A percentile compares a stretch with the other conserved stretches of the same genome.
These are phyloP conservation scores for Nothoprocta pentlandii DNA, from an alignment of 2,113 vertebrate species.

Conservation along the genomic window DNA sequence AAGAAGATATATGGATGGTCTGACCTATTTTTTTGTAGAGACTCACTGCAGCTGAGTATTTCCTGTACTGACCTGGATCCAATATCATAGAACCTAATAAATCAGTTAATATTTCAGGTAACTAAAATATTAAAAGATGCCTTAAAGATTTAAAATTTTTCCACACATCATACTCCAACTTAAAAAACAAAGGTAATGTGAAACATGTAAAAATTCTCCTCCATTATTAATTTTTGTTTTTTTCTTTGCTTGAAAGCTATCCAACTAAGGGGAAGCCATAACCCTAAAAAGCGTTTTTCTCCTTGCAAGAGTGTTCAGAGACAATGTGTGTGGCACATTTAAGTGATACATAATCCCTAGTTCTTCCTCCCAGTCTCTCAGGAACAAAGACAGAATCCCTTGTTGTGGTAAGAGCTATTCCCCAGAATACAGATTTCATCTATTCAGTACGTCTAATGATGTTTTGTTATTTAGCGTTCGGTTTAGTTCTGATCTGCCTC, in stretches of 20 bases:
- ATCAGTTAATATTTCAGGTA: slow-evolving; percentile 70
- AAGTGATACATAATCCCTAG: slow-evolving; percentile 47
- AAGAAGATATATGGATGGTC: slow-evolving; percentile 54
- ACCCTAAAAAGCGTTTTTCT: slow-evolving; percentile 29
- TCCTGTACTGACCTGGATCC: slow-evolving; percentile 66
- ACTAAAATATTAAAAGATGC: slow-evolving; percentile 73
- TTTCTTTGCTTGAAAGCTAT: slow-evolving; percentile 27
- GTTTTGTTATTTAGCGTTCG: slow-evolving; percentile 7
- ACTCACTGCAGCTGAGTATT: slow-evolving; percentile 55
- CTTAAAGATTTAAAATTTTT: slow-evolving; percentile 67
- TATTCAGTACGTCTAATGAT: background rate
- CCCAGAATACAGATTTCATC: slow-evolving; percentile 31
- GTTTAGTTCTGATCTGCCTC: background rate
- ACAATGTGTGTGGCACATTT: slow-evolving; percentile 51
- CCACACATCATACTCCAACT: slow-evolving; percentile 49
- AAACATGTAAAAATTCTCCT: slow-evolving; percentile 50
- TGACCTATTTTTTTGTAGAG: slow-evolving; percentile 54
- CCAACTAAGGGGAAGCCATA: slow-evolving; percentile 30
- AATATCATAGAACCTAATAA: slow-evolving; percentile 67
- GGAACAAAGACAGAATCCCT: slow-evolving; percentile 39
- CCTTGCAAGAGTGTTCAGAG: slow-evolving; percentile 32
- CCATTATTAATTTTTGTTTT: slow-evolving; percentile 55
- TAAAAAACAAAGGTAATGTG: slow-evolving; percentile 59
- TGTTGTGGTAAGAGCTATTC: slow-evolving; percentile 36
- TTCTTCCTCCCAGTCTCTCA: background rate